Percentiles rank a stretch among this genome's conserved stretches.
Evolutionary conservation across 1,140 invertebrate genomes (phyloP).

Genomic region (Dufourea novaeangliae): DNA sequence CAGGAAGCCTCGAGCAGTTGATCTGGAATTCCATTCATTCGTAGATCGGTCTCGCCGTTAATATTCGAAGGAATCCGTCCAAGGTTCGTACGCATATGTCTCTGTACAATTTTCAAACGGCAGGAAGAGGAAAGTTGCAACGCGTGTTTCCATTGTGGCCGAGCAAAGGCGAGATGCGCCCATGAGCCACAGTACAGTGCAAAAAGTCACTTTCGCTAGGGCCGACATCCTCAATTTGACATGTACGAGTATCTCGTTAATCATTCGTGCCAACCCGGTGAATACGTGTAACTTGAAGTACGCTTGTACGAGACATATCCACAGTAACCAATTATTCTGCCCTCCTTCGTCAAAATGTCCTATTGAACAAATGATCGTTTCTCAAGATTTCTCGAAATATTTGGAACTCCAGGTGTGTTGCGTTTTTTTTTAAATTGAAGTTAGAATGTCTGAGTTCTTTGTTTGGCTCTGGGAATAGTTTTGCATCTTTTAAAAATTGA

Average conservation of each 20-base stretch:
- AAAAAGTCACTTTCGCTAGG: slow-evolving; percentile 57
- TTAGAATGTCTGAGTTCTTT: too few relatives aligned
- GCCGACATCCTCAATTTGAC: slow-evolving; percentile 17
- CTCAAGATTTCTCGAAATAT: too few relatives aligned
- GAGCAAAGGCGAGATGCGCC: slow-evolving; percentile 57
- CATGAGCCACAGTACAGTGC: slow-evolving; percentile 34
- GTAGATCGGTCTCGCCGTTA: neutral
- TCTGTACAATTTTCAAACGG: slow-evolving; percentile 15
- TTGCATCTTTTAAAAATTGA: too few relatives aligned
- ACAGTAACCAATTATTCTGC: neutral
- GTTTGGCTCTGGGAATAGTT: too few relatives aligned
- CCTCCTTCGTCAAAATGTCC: too few relatives aligned
- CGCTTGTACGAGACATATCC: neutral
- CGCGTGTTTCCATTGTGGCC: slow-evolving; percentile 31
- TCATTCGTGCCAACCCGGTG: neutral
- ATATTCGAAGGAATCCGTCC: neutral
- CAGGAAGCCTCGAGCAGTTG: neutral
- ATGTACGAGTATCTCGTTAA: slow-evolving; percentile 22
- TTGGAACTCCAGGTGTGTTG: too few relatives aligned
- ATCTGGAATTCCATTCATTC: slow-evolving; percentile 19
- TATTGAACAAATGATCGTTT: too few relatives aligned
- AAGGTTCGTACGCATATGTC: neutral
- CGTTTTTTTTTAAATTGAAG: too few relatives aligned
- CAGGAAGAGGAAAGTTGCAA: slow-evolving; percentile 47
- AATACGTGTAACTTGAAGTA: neutral